Evolutionary conservation across 2,113 vertebrate genomes (phyloP).

Genomic region (Anser cygnoides): DNA sequence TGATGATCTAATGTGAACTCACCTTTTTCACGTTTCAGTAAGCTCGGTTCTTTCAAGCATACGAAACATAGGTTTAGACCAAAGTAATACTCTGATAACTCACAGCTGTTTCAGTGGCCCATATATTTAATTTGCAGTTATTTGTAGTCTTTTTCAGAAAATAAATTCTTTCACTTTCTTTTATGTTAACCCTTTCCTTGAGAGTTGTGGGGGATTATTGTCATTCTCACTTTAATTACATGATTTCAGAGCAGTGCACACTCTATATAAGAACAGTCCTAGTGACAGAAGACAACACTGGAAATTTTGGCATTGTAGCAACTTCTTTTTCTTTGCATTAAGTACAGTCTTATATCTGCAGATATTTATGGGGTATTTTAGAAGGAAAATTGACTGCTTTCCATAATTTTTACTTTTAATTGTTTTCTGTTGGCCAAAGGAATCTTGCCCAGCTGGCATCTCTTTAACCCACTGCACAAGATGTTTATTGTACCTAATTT

Average conservation of each 20-base stretch:
- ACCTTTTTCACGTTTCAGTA: neutral
- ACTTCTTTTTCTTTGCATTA: neutral
- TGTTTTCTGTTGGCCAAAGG: neutral
- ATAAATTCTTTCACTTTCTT: neutral
- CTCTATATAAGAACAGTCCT: neutral
- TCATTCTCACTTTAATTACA: neutral
- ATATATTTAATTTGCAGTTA: neutral
- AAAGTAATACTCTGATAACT: rapidly evolving
- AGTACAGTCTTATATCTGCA: rapidly evolving
- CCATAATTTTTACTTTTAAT: neutral
- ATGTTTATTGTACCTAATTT: neutral
- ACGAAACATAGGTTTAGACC: rapidly evolving
- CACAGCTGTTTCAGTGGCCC: neutral
- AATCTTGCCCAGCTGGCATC: neutral
- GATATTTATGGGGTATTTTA: neutral
- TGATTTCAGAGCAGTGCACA: neutral
- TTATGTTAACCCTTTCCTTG: neutral
- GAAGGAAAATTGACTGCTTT: neutral
- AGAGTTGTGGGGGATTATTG: neutral
- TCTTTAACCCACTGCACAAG: neutral
- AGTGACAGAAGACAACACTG: neutral
- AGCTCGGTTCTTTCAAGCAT: neutral
- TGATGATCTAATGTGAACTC: neutral
- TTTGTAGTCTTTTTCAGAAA: neutral
- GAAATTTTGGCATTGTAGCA: neutral